Percentiles rank a stretch among this genome's conserved stretches.
phyloP scores from a whole-genome alignment of 2,113 vertebrate species.

The Brachionichthys hirsutus region DNA sequence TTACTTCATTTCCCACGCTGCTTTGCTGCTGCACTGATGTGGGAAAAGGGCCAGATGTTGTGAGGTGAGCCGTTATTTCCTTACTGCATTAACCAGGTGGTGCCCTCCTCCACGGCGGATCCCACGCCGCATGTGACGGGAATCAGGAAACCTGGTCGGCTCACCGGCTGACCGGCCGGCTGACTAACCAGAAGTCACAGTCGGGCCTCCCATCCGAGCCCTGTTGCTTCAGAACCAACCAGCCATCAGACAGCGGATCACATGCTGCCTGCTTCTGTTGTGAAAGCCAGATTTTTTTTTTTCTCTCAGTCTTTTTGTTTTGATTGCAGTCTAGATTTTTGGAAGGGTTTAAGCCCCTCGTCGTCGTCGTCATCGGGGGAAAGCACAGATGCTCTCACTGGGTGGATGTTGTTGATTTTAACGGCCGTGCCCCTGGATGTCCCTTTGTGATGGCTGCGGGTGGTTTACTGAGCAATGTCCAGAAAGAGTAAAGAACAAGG shows the following conservation, averaged over 20 bases:
- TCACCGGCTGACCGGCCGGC: conserved; percentile 39
- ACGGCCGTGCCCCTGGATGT: conserved; percentile 15
- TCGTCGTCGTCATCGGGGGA: conserved; percentile 54
- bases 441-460: conserved; percentile 30
- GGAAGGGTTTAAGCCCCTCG: conserved; percentile 52
- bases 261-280: conserved; percentile 66
- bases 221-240: conserved; percentile 72
- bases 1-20: conserved; percentile 50
- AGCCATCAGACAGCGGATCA: conserved; percentile 69
- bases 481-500: conserved; percentile 4
- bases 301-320: conserved; percentile 59
- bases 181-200: conserved; percentile 54
- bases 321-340: conserved; percentile 71
- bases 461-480: conserved; percentile 15
- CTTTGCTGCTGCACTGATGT: conserved; percentile 44
- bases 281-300: conserved; percentile 57
- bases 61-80: conserved; percentile 29
- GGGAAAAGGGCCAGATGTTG: conserved; percentile 12
- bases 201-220: conserved; percentile 66
- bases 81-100: conserved; percentile 24
- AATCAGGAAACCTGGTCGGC: conserved; percentile 56
- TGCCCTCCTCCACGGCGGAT: conserved; percentile 16
- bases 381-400: conserved; percentile 61
- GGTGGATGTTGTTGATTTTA: conserved; percentile 36
- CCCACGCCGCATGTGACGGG: conserved; percentile 59